Evolutionary conservation across 2,888 invertebrate species (phyloP).

Genomic region (Euspilapteryx auroguttella): DNA sequence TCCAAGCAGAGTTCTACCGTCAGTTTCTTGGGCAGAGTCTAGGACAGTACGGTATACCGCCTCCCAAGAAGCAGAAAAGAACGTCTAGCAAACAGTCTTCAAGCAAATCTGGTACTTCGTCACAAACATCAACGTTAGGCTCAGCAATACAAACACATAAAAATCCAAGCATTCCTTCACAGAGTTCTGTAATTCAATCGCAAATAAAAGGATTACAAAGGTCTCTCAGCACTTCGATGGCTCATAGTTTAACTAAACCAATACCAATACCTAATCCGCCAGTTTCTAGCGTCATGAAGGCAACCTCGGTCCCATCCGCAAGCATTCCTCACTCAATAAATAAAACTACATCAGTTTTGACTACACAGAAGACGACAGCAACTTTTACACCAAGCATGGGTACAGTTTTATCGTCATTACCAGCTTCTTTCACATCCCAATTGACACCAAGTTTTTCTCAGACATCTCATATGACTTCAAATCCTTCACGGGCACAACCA

Average conservation of each 20-base stretch:
- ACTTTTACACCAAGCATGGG: slow-evolving; percentile 37
- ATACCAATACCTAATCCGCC: too few species aligned
- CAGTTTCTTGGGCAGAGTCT: slow-evolving; percentile 33
- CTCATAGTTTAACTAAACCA: too few species aligned
- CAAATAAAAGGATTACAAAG: neutral
- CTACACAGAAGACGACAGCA: too few species aligned
- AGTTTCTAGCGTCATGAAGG: too few species aligned
- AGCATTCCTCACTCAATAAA: too few species aligned
- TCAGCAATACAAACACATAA: neutral
- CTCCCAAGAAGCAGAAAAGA: slow-evolving; percentile 39
- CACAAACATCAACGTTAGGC: neutral
- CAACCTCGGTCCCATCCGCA: too few species aligned
- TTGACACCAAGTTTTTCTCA: too few species aligned
- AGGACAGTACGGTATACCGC: slow-evolving; percentile 25
- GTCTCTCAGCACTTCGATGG: neutral
- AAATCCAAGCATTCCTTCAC: neutral
- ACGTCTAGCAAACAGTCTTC: slow-evolving; percentile 7
- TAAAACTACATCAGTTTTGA: neutral
- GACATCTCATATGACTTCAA: too few species aligned
- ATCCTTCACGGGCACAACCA: neutral
- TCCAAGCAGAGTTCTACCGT: slow-evolving; percentile 46
- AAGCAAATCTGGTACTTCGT: neutral
- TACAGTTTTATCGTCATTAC: slow-evolving; percentile 31
- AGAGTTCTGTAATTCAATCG: neutral
- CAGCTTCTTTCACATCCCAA: slow-evolving; percentile 34